These are phyloP conservation scores for Anabas testudineus DNA, from an alignment of 2,797 vertebrate genomes.

Conservation along the genomic window DNA sequence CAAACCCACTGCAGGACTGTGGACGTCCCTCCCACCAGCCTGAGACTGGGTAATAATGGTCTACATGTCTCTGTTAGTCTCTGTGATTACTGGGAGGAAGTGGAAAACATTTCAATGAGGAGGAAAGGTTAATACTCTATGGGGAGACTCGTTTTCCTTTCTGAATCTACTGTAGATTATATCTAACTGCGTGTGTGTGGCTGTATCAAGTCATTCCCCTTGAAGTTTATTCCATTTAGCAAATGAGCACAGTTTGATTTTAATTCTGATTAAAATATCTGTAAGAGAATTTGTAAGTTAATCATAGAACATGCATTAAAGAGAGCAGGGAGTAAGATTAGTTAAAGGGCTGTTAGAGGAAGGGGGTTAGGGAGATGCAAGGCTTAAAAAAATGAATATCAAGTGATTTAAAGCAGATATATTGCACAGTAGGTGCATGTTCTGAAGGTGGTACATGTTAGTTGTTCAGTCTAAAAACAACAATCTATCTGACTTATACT, in stretches of 20 bases:
- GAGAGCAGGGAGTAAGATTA: too few species aligned
- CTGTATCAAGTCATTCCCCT: slow-evolving; percentile 11
- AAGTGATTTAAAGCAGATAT: too few species aligned
- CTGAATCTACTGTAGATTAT: slow-evolving; percentile 29
- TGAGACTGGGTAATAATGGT: slow-evolving; percentile 30
- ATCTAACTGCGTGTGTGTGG: slow-evolving; percentile 43
- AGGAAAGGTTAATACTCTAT: slow-evolving; percentile 25
- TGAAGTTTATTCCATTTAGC: slow-evolving; percentile 15
- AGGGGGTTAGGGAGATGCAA: too few species aligned
- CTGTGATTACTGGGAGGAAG: slow-evolving; percentile 34
- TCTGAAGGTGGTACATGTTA: too few species aligned
- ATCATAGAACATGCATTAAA: too few species aligned
- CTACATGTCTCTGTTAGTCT: slow-evolving; percentile 33
- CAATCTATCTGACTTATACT: too few species aligned
- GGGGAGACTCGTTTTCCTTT: slow-evolving; percentile 15
- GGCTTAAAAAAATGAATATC: too few species aligned
- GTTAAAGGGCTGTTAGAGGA: too few species aligned
- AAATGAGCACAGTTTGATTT: slow-evolving; percentile 33
- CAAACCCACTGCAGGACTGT: neutral
- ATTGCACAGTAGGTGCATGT: too few species aligned
- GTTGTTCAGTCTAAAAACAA: too few species aligned
- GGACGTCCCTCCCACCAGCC: slow-evolving; percentile 12
- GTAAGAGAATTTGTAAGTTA: too few species aligned
- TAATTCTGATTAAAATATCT: slow-evolving; percentile 13
- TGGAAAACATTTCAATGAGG: slow-evolving; percentile 32